A percentile compares a stretch with the other conserved stretches of the same genome.
Conservation (phyloP, 2,113 vertebrate species). For the Cyanocitta stelleri region DNA sequence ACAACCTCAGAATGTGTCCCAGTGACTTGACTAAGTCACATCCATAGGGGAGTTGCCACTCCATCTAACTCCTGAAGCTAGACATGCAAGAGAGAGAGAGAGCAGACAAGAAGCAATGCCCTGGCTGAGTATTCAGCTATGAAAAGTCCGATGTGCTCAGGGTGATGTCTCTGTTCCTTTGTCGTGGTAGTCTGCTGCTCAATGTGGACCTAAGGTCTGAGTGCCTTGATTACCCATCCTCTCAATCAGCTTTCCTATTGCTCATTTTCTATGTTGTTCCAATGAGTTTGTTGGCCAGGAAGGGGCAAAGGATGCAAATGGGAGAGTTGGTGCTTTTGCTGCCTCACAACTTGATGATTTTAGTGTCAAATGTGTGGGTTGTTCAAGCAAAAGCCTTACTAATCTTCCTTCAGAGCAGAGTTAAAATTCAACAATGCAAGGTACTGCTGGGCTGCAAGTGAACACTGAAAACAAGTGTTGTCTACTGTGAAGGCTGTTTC, state of each 20-base stretch:
- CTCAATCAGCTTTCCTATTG: neutral
- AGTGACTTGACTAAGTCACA: neutral
- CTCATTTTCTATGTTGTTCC: neutral
- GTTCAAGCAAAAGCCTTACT: neutral
- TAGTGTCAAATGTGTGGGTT: neutral
- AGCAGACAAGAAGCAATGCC: neutral
- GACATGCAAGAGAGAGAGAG: neutral
- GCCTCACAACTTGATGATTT: neutral
- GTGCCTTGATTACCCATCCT: neutral
- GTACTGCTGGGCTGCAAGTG: neutral
- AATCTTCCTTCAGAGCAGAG: neutral
- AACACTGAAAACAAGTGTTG: neutral
- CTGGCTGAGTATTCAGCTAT: neutral
- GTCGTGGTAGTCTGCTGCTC: neutral
- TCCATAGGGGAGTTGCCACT: neutral
- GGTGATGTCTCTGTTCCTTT: neutral
- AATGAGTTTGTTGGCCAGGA: neutral
- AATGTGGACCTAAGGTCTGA: neutral
- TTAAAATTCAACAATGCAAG: neutral
- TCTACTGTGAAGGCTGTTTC: neutral
- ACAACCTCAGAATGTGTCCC: neutral
- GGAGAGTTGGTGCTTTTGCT: neutral
- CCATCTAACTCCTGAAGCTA: neutral
- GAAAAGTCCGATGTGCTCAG: neutral
- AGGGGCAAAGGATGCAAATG: neutral